Conservation (phyloP, 2,888 invertebrate species). For the Drosophila meridionalis region DNA sequence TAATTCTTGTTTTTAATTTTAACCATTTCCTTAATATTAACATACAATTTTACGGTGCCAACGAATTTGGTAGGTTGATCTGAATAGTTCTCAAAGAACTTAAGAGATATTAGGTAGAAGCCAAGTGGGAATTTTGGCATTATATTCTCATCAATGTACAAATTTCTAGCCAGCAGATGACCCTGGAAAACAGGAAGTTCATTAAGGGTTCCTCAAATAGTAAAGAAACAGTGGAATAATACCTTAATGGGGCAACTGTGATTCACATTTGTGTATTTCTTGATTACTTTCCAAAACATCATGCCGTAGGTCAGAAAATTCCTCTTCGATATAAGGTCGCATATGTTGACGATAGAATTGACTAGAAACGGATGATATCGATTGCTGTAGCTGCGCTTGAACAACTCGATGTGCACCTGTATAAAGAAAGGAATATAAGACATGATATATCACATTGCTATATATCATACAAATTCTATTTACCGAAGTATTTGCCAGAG, state of each 20-base stretch:
- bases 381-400: conserved; percentile 51
- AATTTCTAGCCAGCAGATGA: conserved; percentile 23
- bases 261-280: conserved; percentile 44
- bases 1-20: background rate
- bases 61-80: background rate
- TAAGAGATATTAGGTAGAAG: conserved; percentile 1
- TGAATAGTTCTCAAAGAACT: conserved; percentile 1
- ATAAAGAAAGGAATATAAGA: background rate
- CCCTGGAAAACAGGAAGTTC: conserved; percentile 6
- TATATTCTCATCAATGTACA: conserved; percentile 14
- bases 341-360: conserved; percentile 39
- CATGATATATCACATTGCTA: too few relatives aligned
- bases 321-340: conserved; percentile 38
- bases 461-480: background rate
- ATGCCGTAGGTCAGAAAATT: conserved; percentile 43
- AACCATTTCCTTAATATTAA: conserved; percentile 16
- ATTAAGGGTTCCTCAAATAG: background rate
- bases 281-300: conserved; percentile 28
- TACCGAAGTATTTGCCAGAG: conserved; percentile 43
- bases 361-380: conserved; percentile 51
- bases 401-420: conserved; percentile 25
- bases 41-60: conserved; percentile 34
- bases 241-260: conserved; percentile 50
- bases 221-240: background rate
- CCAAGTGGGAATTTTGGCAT: conserved; percentile 30